phyloP scores from a whole-genome alignment of 2,888 invertebrate genomes.

The Sialis fuliginosa region DNA sequence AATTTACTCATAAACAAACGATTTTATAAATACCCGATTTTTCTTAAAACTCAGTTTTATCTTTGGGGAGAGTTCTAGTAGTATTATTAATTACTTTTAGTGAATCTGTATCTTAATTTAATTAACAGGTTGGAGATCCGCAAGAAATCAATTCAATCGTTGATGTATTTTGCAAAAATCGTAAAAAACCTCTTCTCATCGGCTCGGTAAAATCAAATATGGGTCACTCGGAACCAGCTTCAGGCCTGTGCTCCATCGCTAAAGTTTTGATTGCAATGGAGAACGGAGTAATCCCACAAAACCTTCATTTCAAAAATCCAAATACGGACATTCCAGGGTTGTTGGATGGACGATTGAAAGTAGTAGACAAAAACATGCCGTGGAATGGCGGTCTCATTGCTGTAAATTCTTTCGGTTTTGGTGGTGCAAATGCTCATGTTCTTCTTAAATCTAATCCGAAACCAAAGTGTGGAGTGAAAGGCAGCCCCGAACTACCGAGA shows the following conservation, averaged over 20 bases:
- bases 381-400: conserved; percentile 88
- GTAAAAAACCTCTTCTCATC: conserved; percentile 64
- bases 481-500: conserved; percentile 38
- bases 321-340: conserved; percentile 88
- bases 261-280: conserved; percentile 92
- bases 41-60: no score
- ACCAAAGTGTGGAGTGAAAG: conserved; percentile 37
- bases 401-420: conserved; percentile 95
- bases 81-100: background rate
- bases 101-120: background rate
- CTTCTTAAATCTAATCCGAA: conserved; percentile 65
- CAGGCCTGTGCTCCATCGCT: conserved; percentile 77
- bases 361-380: conserved; percentile 58
- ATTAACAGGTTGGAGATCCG: conserved; percentile 74
- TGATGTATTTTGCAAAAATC: conserved; percentile 73
- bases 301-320: conserved; percentile 74
- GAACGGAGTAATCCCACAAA: conserved; percentile 70
- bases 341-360: conserved; percentile 71
- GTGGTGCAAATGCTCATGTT: conserved; percentile 91
- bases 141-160: conserved; percentile 93
- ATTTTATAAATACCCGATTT: no score
- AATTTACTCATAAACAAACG: no score
- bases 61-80: no score
- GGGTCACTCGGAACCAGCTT: conserved; percentile 94
- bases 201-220: conserved; percentile 98